Percentiles rank a stretch among this genome's conserved stretches.
phyloP scores from a whole-genome alignment of 2,113 vertebrate genomes.

The Heloderma charlesbogerti region DNA sequence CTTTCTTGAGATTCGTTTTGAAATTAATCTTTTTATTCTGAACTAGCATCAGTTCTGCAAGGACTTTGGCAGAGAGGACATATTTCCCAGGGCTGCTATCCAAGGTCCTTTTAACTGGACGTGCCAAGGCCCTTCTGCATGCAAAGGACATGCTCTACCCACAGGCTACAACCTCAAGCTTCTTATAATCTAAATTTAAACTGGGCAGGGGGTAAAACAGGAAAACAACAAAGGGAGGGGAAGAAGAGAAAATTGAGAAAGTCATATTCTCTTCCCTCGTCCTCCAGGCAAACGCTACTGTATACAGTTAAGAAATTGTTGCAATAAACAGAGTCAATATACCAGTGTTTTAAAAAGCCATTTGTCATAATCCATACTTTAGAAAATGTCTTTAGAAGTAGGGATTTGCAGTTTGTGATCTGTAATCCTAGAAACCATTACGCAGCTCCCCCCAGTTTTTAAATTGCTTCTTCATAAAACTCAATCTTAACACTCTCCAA shows the following conservation, averaged over 20 bases:
- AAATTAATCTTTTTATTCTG: not conserved
- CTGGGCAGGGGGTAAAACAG: not conserved
- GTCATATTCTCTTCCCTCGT: not conserved
- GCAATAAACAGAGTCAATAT: not conserved
- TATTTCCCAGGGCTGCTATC: not conserved
- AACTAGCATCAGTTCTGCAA: not conserved
- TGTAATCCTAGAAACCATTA: conserved; percentile 36
- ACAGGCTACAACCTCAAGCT: no score
- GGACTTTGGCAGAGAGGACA: not conserved
- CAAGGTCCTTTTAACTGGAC: not conserved
- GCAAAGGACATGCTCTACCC: not conserved
- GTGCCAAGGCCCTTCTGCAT: no score
- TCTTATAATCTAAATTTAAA: not conserved
- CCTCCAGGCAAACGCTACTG: not conserved
- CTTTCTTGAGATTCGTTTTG: not conserved
- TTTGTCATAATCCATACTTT: conserved; percentile 32
- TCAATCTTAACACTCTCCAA: conserved; percentile 35
- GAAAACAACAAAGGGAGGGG: not conserved
- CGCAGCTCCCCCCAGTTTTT: conserved; percentile 26
- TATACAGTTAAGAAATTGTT: not conserved
- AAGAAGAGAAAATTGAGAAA: not conserved
- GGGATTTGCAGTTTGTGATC: conserved; percentile 42
- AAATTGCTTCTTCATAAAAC: conserved; percentile 48
- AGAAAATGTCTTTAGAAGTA: conserved; percentile 19
- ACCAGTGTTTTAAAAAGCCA: not conserved